Evolutionary conservation across 2,113 vertebrate genomes (phyloP).

Genomic region (Hippoglossus stenolepis): DNA sequence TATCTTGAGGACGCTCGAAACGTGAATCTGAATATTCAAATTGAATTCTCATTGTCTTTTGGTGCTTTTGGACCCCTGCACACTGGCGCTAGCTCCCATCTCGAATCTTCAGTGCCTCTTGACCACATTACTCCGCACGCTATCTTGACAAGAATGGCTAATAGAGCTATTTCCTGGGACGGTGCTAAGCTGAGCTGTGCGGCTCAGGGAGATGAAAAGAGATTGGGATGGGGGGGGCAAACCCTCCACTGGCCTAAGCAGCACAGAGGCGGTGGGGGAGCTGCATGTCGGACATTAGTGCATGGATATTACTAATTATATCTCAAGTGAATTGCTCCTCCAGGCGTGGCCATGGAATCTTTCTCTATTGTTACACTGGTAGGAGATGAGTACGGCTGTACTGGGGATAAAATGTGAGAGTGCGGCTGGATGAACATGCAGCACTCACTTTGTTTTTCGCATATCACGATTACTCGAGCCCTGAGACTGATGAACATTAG

Average conservation of each 20-base stretch:
- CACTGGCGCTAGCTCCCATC: slow-evolving; percentile 37
- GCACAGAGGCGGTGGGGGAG: slow-evolving; percentile 31
- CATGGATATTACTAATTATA: slow-evolving; percentile 72
- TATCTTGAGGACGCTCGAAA: slow-evolving; percentile 65
- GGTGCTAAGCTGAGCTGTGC: slow-evolving; percentile 54
- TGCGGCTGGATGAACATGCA: slow-evolving; percentile 22
- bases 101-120: slow-evolving; percentile 66
- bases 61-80: slow-evolving; percentile 32
- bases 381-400: slow-evolving; percentile 31
- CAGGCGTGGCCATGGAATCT: slow-evolving; percentile 40
- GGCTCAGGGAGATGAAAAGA: slow-evolving; percentile 70
- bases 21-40: slow-evolving; percentile 69
- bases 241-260: slow-evolving; percentile 31
- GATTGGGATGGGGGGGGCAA: slow-evolving; percentile 64
- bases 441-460: slow-evolving; percentile 21
- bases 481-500: slow-evolving; percentile 49
- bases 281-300: slow-evolving; percentile 56
- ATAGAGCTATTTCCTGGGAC: slow-evolving; percentile 67
- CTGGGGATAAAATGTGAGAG: slow-evolving; percentile 37
- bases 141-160: slow-evolving; percentile 47
- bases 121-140: slow-evolving; percentile 63
- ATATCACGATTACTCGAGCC: slow-evolving; percentile 23
- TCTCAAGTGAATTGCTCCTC: slow-evolving; percentile 70
- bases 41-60: slow-evolving; percentile 53
- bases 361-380: slow-evolving; percentile 40